Conservation (phyloP, 1,140 invertebrate species). For the Papilio polyxenes region DNA sequence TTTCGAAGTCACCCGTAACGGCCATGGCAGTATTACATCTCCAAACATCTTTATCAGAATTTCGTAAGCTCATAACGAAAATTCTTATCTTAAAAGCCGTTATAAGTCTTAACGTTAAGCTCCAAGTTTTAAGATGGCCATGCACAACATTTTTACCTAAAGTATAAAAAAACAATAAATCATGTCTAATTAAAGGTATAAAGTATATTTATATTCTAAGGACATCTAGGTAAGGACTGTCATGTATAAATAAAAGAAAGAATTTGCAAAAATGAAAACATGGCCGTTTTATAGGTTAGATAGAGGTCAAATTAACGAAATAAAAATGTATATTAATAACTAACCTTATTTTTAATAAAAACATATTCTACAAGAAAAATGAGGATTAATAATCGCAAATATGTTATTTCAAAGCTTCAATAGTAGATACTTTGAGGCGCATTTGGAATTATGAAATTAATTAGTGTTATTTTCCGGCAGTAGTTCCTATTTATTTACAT, state of each 20-base stretch:
- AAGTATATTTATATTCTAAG: too few relatives aligned
- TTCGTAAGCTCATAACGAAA: conserved; percentile 7
- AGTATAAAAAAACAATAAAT: background rate
- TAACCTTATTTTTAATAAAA: background rate
- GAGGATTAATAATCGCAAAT: background rate
- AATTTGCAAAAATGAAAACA: too few relatives aligned
- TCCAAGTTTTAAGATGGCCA: background rate
- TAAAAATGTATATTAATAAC: too few relatives aligned
- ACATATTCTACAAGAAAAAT: background rate
- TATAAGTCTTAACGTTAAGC: background rate
- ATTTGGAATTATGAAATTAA: too few relatives aligned
- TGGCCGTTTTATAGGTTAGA: too few relatives aligned
- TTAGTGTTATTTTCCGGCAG: too few relatives aligned
- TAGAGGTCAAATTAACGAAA: too few relatives aligned
- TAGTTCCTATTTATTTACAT: too few relatives aligned
- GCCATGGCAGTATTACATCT: background rate
- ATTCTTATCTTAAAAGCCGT: conserved; percentile 7
- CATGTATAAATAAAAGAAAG: too few relatives aligned
- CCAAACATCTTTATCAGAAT: conserved; percentile 13
- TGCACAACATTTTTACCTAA: background rate
- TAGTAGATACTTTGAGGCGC: too few relatives aligned
- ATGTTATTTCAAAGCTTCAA: background rate
- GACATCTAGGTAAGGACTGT: too few relatives aligned
- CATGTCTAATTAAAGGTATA: too few relatives aligned
- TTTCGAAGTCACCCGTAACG: background rate